Base-by-base conservation (phyloP, 2,797 vertebrate species). In the Poecilia velifera region DNA sequence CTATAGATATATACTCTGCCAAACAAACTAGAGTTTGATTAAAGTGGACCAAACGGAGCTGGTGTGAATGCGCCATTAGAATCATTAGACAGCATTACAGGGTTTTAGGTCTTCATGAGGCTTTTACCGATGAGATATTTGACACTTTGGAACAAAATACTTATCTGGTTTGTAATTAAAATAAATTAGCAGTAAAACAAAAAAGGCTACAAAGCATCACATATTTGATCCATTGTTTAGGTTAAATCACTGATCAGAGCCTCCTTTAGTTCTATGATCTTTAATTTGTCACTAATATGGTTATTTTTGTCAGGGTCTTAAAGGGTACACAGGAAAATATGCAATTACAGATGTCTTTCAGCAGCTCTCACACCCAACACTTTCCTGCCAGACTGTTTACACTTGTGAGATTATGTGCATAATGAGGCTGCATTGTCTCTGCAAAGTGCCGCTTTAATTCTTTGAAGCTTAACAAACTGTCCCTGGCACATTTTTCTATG, bases 371-470 rank as follows among this genome's bases (percentile, higher is more conserved):
- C 81, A 76, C 76, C 87, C 64, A 74, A 87, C 82, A 51, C 79
- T 78, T 80, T 47, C 45, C 79, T 78, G 84, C 74, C 87, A 78
- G 78, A 77, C 86, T 91, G 91, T 91, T 92, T 90, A 90, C 90
- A 83, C 85, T 85, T 78, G 84, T 85, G 76, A 83, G 87, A 91
- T 90, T 81, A 84, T 74, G 82, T 87, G 89, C 89, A 91, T 89
- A 91, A 92, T 89, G 87, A 92, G 84, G 84, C 87, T 41, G 81
- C 82, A 85, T 92, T 91, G 91, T 92, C 81, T 90, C 57, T 0
- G 86, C 77, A 72, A 84, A 90, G 88, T 78, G 86, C 86, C 59
- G 86, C 86, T 88, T 92, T 89, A 87, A 87, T 86, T 87, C 83
- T 86, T 49, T 76, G 75, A 80, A 82, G 86, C 88, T 81, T 86